Evolutionary conservation across 2,113 vertebrate genomes (phyloP).

Genomic region (Isurus oxyrinchus): DNA sequence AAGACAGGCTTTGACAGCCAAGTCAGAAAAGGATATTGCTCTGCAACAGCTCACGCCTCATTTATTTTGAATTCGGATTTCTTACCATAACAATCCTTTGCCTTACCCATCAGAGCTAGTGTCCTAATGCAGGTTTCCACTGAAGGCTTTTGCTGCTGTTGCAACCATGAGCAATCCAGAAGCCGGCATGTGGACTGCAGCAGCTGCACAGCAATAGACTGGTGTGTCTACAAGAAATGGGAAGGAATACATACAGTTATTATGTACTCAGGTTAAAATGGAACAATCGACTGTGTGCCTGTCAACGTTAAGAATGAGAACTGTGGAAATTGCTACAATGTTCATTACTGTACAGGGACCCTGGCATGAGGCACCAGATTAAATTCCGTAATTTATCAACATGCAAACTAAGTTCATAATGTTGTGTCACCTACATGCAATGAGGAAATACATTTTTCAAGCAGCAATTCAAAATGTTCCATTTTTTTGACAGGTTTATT

Average conservation of each 20-base stretch:
- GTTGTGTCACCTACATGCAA: neutral
- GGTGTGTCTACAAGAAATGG: constrained; percentile 68
- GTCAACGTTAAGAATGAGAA: constrained; percentile 25
- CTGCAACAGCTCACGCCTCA: neutral
- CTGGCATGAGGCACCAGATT: neutral
- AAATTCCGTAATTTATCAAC: neutral
- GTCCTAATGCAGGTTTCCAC: constrained; percentile 89
- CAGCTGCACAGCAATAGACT: constrained; percentile 83
- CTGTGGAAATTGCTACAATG: neutral
- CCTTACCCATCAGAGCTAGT: constrained; percentile 80
- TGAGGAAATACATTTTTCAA: neutral
- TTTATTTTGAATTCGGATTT: neutral
- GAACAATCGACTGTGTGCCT: neutral
- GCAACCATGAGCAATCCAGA: constrained; percentile 87
- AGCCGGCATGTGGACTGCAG: constrained; percentile 84
- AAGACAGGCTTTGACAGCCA: neutral
- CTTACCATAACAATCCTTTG: neutral
- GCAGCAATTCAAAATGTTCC: neutral
- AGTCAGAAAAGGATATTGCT: neutral
- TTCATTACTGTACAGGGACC: neutral
- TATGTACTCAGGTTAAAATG: neutral
- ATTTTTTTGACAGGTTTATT: neutral
- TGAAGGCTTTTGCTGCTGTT: constrained; percentile 76
- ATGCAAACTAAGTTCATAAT: neutral
- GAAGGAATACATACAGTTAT: neutral